Evolutionary conservation across 2,113 vertebrate species (phyloP).

Genomic region (Delphinapterus leucas): DNA sequence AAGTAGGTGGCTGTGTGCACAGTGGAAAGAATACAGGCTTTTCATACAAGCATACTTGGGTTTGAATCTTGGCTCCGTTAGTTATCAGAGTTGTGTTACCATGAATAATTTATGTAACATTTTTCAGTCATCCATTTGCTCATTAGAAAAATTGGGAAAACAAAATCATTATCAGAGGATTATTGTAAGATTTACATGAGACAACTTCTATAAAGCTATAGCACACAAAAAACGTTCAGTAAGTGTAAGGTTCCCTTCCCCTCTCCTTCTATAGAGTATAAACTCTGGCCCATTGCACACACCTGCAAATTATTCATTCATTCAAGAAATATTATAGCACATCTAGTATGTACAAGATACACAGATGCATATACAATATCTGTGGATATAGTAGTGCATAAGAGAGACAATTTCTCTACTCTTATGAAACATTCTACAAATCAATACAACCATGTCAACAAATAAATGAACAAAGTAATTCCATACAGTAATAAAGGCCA

Average conservation of each 20-base stretch:
- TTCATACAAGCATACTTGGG: neutral
- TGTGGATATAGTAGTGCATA: neutral
- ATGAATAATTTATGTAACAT: neutral
- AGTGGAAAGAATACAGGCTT: neutral
- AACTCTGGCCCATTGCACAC: neutral
- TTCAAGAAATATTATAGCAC: neutral
- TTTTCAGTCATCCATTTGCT: neutral
- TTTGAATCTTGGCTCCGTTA: neutral
- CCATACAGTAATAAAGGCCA: neutral
- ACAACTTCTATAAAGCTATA: neutral
- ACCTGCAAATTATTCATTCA: neutral
- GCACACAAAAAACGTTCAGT: neutral
- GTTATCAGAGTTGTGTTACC: neutral
- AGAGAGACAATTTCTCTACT: neutral
- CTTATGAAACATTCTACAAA: neutral
- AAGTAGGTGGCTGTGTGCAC: neutral
- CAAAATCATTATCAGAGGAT: neutral
- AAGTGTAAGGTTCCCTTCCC: neutral
- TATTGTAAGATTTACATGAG: neutral
- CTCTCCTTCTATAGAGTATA: neutral
- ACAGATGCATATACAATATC: neutral
- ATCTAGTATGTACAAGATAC: neutral
- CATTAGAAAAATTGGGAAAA: neutral
- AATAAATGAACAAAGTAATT: conserved; percentile 12
- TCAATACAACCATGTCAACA: neutral